phyloP scores from a whole-genome alignment of 2,888 invertebrate species.

The Acanthococcus lagerstroemiae region DNA sequence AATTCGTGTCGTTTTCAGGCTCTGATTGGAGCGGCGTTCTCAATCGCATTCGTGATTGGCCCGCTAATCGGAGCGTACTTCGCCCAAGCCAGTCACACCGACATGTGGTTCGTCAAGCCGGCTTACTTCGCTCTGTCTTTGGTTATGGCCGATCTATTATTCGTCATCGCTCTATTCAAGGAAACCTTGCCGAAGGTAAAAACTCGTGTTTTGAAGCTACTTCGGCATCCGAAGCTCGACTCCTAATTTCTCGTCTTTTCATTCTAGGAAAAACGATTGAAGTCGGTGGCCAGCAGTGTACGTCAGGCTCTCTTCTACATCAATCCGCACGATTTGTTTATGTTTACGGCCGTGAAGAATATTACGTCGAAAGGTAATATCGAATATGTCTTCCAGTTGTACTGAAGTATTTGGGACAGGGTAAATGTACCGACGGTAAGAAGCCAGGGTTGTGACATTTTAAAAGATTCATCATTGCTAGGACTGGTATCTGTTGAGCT shows the following conservation, averaged over 20 bases:
- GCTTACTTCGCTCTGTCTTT: conserved; percentile 66
- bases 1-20: conserved; percentile 54
- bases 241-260: conserved; percentile 26
- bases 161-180: conserved; percentile 60
- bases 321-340: conserved; percentile 50
- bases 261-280: conserved; percentile 59
- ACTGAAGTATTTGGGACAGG: too few relatives aligned
- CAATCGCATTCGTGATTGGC: conserved; percentile 92
- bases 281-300: conserved; percentile 55
- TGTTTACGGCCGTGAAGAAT: conserved; percentile 58
- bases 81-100: conserved; percentile 56
- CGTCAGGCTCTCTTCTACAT: conserved; percentile 55
- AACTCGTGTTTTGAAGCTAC: too few relatives aligned
- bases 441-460: too few relatives aligned
- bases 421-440: too few relatives aligned
- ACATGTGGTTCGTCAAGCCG: conserved; percentile 68
- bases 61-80: conserved; percentile 89
- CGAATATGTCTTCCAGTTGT: too few relatives aligned
- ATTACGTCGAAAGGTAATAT: conserved; percentile 44
- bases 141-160: conserved; percentile 64
- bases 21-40: conserved; percentile 93
- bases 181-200: conserved; percentile 71
- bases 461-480: too few relatives aligned
- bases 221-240: too few relatives aligned
- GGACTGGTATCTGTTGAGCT: too few relatives aligned